Percentiles rank a stretch among this genome's conserved stretches.
phyloP scores from a whole-genome alignment of 2,888 invertebrate species.

The Altica lythri region DNA sequence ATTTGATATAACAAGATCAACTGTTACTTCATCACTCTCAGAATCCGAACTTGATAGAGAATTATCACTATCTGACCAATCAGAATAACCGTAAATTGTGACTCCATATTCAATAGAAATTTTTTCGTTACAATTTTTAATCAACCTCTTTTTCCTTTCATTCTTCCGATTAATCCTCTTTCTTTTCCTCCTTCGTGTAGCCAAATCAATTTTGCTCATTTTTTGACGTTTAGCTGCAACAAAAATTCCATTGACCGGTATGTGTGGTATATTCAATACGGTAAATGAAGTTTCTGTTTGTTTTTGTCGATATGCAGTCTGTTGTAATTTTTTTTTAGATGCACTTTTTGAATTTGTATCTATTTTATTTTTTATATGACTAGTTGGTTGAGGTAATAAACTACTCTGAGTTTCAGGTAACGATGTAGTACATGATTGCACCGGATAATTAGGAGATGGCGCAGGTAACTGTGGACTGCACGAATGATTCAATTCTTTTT shows the following conservation, averaged over 20 bases:
- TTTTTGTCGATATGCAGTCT: constrained; percentile 15
- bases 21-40: constrained; percentile 56
- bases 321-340: constrained; percentile 4
- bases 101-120: constrained; percentile 48
- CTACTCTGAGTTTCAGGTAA: constrained; percentile 6
- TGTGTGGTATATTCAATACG: constrained; percentile 53
- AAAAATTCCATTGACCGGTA: constrained; percentile 43
- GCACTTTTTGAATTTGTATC: constrained; percentile 37
- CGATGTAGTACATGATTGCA: constrained; percentile 27
- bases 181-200: constrained; percentile 48
- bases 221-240: constrained; percentile 44
- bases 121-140: constrained; percentile 23
- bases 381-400: constrained; percentile 46
- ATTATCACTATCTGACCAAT: constrained; percentile 56
- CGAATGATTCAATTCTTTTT: constrained; percentile 43
- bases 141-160: constrained; percentile 8
- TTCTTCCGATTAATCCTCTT: constrained; percentile 39
- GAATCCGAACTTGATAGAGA: constrained; percentile 60
- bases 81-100: constrained; percentile 50
- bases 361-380: constrained; percentile 44
- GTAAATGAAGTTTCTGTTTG: constrained; percentile 40
- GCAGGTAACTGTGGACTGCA: constrained; percentile 54
- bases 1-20: constrained; percentile 62
- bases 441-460: constrained; percentile 54
- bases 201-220: constrained; percentile 56